Evolutionary conservation across 1,140 invertebrate genomes (phyloP).

Genomic region (Dendroctonus valens): DNA sequence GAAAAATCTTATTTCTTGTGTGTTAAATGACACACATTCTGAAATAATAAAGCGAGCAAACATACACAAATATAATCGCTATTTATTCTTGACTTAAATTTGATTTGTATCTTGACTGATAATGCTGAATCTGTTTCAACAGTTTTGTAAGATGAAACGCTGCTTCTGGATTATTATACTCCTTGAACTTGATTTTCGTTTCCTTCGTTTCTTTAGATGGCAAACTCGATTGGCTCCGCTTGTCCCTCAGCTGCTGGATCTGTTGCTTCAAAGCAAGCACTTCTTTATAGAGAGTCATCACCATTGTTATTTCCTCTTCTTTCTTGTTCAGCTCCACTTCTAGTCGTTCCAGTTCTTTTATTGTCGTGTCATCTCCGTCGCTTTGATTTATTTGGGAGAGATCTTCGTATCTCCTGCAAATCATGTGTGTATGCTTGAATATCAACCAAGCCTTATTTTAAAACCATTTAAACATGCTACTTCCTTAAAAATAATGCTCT

Average conservation of each 20-base stretch:
- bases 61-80: neutral
- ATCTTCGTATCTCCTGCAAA: conserved; percentile 53
- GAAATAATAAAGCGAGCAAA: too few species aligned
- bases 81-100: conserved; percentile 33
- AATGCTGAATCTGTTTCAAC: conserved; percentile 46
- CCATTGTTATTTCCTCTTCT: conserved; percentile 56
- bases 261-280: conserved; percentile 53
- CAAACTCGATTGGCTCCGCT: conserved; percentile 36
- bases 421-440: neutral
- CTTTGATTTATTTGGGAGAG: conserved; percentile 47
- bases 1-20: too few species aligned
- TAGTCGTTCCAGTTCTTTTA: conserved; percentile 48
- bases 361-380: conserved; percentile 39
- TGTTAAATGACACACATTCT: too few species aligned
- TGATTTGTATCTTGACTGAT: conserved; percentile 42
- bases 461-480: neutral
- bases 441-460: neutral
- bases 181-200: conserved; percentile 31
- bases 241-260: conserved; percentile 50
- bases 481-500: too few species aligned
- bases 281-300: conserved; percentile 55
- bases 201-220: conserved; percentile 17
- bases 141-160: conserved; percentile 46
- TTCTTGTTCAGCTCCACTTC: conserved; percentile 53
- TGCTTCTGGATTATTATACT: conserved; percentile 40